A percentile compares a stretch with the other conserved stretches of the same genome.
Evolutionary conservation across 2,797 vertebrate genomes (phyloP).

Genomic region (Trematomus bernacchii): DNA sequence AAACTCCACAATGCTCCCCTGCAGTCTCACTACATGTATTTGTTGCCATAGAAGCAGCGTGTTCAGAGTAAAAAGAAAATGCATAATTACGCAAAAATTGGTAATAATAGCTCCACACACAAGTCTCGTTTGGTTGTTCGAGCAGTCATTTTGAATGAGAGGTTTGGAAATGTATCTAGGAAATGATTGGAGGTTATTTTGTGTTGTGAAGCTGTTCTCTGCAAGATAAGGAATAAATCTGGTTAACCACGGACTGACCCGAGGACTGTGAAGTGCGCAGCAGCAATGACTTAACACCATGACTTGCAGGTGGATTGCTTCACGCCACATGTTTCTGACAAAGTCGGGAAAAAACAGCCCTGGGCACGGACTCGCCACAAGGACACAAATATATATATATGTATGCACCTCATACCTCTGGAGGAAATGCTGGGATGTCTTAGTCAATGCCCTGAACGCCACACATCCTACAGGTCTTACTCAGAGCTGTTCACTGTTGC

Average conservation of each 20-base stretch:
- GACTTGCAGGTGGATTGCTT: constrained; percentile 80
- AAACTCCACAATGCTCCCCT: constrained; percentile 29
- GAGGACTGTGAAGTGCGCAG: constrained; percentile 70
- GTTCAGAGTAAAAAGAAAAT: constrained; percentile 25
- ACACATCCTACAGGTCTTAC: constrained; percentile 82
- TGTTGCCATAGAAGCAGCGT: constrained; percentile 52
- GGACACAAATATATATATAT: constrained; percentile 46
- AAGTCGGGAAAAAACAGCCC: constrained; percentile 74
- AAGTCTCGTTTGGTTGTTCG: constrained; percentile 17
- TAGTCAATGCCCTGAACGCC: constrained; percentile 82
- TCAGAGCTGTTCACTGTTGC: constrained; percentile 85
- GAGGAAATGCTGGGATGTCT: constrained; percentile 77
- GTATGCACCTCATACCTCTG: constrained; percentile 61
- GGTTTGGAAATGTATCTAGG: constrained; percentile 31
- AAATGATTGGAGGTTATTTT: constrained; percentile 38
- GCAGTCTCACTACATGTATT: constrained; percentile 37
- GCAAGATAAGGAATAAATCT: constrained; percentile 55
- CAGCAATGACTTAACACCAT: constrained; percentile 72
- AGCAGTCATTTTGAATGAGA: constrained; percentile 30
- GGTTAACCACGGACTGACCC: constrained; percentile 51
- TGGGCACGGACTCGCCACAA: constrained; percentile 67
- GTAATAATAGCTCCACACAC: constrained; percentile 6
- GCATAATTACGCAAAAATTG: constrained; percentile 45
- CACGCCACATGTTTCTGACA: constrained; percentile 76
- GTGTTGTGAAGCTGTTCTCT: constrained; percentile 55